These are phyloP conservation scores for Crypturellus undulatus DNA, from an alignment of 2,113 vertebrate genomes.

Conservation along the genomic window DNA sequence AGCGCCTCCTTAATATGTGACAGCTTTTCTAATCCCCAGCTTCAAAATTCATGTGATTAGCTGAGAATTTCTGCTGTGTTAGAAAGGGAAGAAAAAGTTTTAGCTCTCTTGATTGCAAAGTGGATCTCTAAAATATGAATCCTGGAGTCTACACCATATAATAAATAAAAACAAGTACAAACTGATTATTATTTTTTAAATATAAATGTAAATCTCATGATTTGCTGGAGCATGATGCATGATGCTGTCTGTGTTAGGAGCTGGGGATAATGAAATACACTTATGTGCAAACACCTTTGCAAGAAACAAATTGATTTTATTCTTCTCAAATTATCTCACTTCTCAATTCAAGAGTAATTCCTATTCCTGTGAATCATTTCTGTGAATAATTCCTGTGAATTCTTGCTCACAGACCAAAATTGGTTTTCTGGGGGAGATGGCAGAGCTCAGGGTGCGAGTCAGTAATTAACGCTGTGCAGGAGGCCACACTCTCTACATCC, in stretches of 20 bases:
- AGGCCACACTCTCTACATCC: neutral
- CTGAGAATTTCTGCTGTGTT: neutral
- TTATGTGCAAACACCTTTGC: neutral
- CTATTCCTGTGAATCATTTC: neutral
- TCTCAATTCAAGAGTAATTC: neutral
- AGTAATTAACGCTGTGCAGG: neutral
- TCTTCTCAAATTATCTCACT: neutral
- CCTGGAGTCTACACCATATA: neutral
- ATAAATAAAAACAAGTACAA: neutral
- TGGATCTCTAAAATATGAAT: neutral
- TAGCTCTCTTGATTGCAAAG: neutral
- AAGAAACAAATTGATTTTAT: neutral
- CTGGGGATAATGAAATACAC: neutral
- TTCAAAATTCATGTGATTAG: conserved; percentile 15
- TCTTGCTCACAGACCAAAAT: neutral
- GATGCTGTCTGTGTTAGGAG: neutral
- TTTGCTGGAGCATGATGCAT: neutral
- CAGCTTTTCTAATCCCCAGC: neutral
- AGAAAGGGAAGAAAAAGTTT: neutral
- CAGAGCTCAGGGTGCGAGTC: neutral
- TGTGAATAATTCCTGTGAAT: neutral
- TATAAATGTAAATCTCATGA: neutral
- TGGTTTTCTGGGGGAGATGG: neutral
- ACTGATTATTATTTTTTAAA: neutral
- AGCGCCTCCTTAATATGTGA: neutral